A percentile compares a stretch with the other conserved stretches of the same genome.
Conservation (phyloP, 2,797 vertebrate species). For the Pangasius macronema region DNA sequence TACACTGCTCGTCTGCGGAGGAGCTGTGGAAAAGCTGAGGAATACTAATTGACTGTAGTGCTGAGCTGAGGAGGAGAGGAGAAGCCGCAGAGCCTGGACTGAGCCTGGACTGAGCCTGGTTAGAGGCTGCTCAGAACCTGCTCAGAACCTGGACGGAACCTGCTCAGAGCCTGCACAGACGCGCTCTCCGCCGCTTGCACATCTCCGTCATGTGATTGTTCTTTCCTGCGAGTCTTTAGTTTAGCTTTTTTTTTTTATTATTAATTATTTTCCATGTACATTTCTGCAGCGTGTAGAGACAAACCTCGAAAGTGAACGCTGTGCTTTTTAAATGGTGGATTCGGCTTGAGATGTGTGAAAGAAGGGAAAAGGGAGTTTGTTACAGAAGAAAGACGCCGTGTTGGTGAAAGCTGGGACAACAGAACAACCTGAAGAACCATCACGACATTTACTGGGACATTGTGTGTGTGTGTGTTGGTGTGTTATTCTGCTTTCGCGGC, state of each 20-base stretch:
- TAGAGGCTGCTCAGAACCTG: not conserved
- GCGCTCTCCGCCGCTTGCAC: not conserved
- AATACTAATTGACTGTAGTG: conserved; percentile 1
- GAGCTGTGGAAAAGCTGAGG: conserved; percentile 8
- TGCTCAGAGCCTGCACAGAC: not conserved
- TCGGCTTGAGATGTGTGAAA: conserved; percentile 10
- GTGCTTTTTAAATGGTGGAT: conserved; percentile 6
- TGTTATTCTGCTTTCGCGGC: not conserved
- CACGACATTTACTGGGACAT: conserved; percentile 10
- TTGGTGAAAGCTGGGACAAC: not conserved
- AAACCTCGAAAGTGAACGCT: conserved; percentile 7
- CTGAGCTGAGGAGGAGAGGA: not conserved
- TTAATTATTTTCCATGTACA: conserved; percentile 34
- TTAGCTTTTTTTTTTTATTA: conserved; percentile 22
- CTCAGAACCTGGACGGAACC: not conserved
- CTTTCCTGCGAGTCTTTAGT: not conserved
- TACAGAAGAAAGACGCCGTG: not conserved
- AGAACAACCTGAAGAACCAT: not conserved
- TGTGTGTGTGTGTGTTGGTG: not conserved
- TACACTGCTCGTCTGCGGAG: conserved; percentile 26
- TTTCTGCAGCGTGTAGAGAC: conserved; percentile 49
- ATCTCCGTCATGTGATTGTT: conserved; percentile 43
- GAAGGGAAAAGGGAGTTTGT: conserved; percentile 9
- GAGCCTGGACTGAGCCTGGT: too few species aligned
- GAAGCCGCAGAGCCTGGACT: conserved; percentile 17